Base-by-base conservation (phyloP, 2,797 vertebrate genomes). In the Mus caroli region DNA sequence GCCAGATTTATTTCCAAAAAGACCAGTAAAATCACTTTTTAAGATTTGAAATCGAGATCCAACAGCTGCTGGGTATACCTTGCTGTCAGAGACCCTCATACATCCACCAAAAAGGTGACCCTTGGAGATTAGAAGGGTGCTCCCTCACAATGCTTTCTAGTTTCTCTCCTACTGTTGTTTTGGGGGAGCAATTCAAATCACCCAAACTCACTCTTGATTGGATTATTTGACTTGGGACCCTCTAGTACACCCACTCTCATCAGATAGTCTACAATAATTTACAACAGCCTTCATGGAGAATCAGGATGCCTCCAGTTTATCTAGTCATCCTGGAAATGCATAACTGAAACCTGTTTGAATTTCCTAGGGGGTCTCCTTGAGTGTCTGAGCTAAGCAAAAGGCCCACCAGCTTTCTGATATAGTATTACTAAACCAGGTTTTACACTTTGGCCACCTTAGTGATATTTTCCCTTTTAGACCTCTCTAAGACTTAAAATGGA, bases 131-230 rank as follows among this genome's bases (percentile, higher is more conserved):
- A 77, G 69, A 37, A 9, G 86, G 9, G 20, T 50, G 26, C 7
- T 92, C 82, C 46, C 46, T 78, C 58, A 40, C 11, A 17, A 12
- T 50, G 8, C 6, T 79, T 40, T 12, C 10, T 50, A 6, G 2
- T 34, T n/a, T 22, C 14, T 92, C 28, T 52, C 58, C 43, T 52
- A 75, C 26, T 71, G 7, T 10, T 83, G 17, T 77, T 85, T 50
- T 50, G 17, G 52, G 64, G 11, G 93, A 58, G 20, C 85, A 93
- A 40, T 75, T 43, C 52, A 90, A 90, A 34, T 92, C 37, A 88
- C 2, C 43, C 40, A 69, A 79, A 56, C 43, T 92, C 73, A 90
- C 56, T 77, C 17, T 52, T 71, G 43, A 62, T 34, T 94, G 2
- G 28, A 52, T 77, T 91, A 85, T 52, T 91, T 62, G n/a, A 89